Evolutionary conservation across 2,797 vertebrate genomes (phyloP), one percentile per base, ranked within the genome.

Genomic region (Macropodus opercularis): DNA sequence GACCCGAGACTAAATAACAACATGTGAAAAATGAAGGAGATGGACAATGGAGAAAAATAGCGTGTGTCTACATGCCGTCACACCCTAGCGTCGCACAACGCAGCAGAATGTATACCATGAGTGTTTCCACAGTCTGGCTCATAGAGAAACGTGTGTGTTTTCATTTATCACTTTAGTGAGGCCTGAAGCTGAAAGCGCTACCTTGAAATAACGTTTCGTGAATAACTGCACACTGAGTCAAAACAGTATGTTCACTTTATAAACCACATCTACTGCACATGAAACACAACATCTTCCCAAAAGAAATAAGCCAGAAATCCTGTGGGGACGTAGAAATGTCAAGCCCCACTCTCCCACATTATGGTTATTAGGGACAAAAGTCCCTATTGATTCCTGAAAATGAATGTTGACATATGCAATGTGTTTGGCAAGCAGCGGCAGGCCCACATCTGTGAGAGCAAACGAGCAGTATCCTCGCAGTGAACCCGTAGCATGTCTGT

Each of bases 351-450:
- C 59, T 76, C 62, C 55, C 32, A 73, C 66, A 46, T 76, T 72
- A 70, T 53, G 75, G 47, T 75, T 50, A 66, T 42, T 69, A 15
- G 46, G 76, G 72, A 65, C 72, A 82, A 83, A 81, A 59, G 69
- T 79, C 77, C 66, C 53, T 39, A 75, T 81, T 67, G 76, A 78
- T 85, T 72, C 21, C 35, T 69, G 42, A 40, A 67, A 80, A 81
- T 44, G 43, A 57, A 81, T 80, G 79, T 80, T 87, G 86, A 87
- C 80, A 79, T 62, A 63, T 55, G 58, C 60, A 48, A 39, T 50
- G 53, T 53, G 53, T 77, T 74, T 80, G 56, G 75, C 83, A 80
- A 63, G 59, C 65, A 54, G 52, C 58, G 75, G 65, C 62, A 74
- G 60, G 47, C 50, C 56, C 63, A 75, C 68, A 79, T 84, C 77